Percentiles rank a stretch among this genome's conserved stretches.
Conservation (phyloP, 1,140 invertebrate species). For the Leptoteleia sp. region DNA sequence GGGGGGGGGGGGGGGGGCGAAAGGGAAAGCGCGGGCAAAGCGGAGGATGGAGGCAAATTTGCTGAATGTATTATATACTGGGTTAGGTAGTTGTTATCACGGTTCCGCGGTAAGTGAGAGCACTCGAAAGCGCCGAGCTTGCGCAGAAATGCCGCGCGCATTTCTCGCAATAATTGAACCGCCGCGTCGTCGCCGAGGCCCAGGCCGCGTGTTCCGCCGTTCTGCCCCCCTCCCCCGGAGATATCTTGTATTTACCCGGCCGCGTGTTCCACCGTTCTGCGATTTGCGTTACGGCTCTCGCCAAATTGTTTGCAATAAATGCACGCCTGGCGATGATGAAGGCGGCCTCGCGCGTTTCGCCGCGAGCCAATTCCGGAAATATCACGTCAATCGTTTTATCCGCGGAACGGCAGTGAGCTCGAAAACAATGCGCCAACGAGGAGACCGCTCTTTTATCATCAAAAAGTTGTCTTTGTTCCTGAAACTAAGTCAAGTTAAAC, state of each 20-base stretch:
- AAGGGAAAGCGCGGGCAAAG: too few species aligned
- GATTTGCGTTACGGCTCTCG: slow-evolving; percentile 15
- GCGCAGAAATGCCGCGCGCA: slow-evolving; percentile 61
- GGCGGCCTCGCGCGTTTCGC: neutral
- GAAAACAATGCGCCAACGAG: too few species aligned
- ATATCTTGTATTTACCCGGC: too few species aligned
- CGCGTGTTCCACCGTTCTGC: slow-evolving; percentile 30
- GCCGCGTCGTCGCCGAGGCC: neutral
- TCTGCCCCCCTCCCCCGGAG: too few species aligned
- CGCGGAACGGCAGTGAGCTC: too few species aligned
- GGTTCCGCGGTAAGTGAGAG: slow-evolving; percentile 74
- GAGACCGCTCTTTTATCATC: too few species aligned
- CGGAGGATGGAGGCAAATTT: slow-evolving; percentile 31
- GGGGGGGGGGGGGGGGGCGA: too few species aligned
- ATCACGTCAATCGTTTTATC: slow-evolving; percentile 17
- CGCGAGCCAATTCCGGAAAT: neutral
- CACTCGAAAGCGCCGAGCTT: slow-evolving; percentile 69
- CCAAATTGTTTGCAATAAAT: slow-evolving; percentile 34
- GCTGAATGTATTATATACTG: slow-evolving; percentile 58
- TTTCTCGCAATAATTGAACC: slow-evolving; percentile 74
- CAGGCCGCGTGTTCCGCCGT: slow-evolving; percentile 30
- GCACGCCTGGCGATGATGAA: slow-evolving; percentile 15
- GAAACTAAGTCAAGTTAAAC: too few species aligned
- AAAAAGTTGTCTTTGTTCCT: too few species aligned
- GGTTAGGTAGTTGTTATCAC: slow-evolving; percentile 75